Evolutionary conservation across 2,797 vertebrate species (phyloP).

Genomic region (Hylomyscus alleni): DNA sequence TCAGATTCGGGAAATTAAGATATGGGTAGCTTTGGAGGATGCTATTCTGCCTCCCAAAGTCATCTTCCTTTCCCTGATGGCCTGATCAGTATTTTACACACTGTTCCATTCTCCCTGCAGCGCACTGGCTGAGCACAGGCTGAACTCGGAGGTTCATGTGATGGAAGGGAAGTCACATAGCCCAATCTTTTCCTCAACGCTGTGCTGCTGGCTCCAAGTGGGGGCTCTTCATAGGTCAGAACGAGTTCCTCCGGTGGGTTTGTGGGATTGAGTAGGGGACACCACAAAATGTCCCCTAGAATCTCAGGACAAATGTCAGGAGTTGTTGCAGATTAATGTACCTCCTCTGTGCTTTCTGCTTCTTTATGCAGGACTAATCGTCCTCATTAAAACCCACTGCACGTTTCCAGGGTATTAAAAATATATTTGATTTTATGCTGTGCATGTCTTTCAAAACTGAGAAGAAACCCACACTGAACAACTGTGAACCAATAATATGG

Average conservation of each 20-base stretch:
- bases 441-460: conserved; percentile 22
- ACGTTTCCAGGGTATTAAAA: conserved; percentile 41
- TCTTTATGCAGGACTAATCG: conserved; percentile 40
- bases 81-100: neutral
- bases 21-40: neutral
- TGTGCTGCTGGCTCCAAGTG: too few relatives aligned
- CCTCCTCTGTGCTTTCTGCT: neutral
- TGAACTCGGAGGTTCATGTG: neutral
- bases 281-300: neutral
- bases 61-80: neutral
- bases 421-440: conserved; percentile 65
- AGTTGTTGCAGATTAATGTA: neutral
- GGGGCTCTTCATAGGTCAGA: neutral
- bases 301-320: fast-evolving
- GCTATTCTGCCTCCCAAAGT: neutral
- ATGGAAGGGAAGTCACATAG: neutral
- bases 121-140: neutral
- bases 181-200: neutral
- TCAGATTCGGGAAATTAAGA: neutral
- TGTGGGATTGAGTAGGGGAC: too few relatives aligned
- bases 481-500: neutral
- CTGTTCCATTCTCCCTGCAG: neutral
- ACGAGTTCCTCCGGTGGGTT: neutral
- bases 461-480: neutral
- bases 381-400: conserved; percentile 7